These are phyloP conservation scores for Callosobruchus maculatus DNA, from an alignment of 2,888 invertebrate genomes.

Conservation along the genomic window DNA sequence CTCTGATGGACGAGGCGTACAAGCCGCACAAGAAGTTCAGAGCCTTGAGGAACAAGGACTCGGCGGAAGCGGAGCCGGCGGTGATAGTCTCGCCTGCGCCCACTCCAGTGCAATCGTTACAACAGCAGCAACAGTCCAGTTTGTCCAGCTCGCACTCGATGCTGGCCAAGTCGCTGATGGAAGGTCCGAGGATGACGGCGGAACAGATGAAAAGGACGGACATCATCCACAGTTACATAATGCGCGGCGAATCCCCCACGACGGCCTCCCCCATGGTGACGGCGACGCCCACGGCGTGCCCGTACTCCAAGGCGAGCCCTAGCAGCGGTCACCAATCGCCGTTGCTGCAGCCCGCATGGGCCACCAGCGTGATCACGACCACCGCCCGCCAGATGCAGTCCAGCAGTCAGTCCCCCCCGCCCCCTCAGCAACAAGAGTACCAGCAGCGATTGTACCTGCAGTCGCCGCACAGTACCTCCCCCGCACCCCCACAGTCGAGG, in stretches of 20 bases:
- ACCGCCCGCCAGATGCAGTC: slow-evolving; percentile 51
- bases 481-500: slow-evolving; percentile 43
- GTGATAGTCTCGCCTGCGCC: slow-evolving; percentile 43
- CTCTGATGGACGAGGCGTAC: slow-evolving; percentile 91
- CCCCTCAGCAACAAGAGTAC: slow-evolving; percentile 36
- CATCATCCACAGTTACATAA: slow-evolving; percentile 88
- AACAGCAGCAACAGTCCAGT: slow-evolving; percentile 45
- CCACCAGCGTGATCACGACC: slow-evolving; percentile 62
- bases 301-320: slow-evolving; percentile 35
- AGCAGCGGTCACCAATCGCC: slow-evolving; percentile 17
- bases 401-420: slow-evolving; percentile 45
- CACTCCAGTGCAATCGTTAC: slow-evolving; percentile 9
- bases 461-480: slow-evolving; percentile 50
- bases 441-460: slow-evolving; percentile 45
- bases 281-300: slow-evolving; percentile 51
- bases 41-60: slow-evolving; percentile 73
- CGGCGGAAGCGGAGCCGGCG: slow-evolving; percentile 73
- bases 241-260: slow-evolving; percentile 58
- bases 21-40: slow-evolving; percentile 95
- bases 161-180: slow-evolving; percentile 85
- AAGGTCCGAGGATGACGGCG: slow-evolving; percentile 89
- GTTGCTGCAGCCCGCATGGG: slow-evolving; percentile 47
- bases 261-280: slow-evolving; percentile 53
- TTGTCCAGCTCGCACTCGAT: slow-evolving; percentile 86
- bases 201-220: slow-evolving; percentile 90